Percentiles rank a stretch among this genome's conserved stretches.
Conservation (phyloP, 2,113 vertebrate genomes). For the Ovibos moschatus region DNA sequence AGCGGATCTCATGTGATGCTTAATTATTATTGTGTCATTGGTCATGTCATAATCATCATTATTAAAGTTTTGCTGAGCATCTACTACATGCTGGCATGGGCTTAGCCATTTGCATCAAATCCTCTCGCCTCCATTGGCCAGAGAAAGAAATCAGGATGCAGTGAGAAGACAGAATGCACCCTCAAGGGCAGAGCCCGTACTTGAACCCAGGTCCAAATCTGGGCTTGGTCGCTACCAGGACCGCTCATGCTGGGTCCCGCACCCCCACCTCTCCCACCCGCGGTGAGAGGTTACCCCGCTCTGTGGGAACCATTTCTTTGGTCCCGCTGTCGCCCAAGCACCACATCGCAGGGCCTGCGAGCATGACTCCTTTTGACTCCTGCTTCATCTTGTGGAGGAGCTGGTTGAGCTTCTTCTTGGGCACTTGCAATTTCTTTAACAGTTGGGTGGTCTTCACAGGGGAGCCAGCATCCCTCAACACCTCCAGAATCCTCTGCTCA, state of each 20-base stretch:
- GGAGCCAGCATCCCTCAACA: background rate
- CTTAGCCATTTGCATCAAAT: background rate
- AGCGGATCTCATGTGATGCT: fast-evolving
- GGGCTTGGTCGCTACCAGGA: fast-evolving
- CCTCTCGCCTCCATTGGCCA: background rate
- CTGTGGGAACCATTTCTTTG: fast-evolving
- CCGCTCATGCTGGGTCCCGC: fast-evolving
- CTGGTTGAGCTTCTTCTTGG: background rate
- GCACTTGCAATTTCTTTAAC: background rate
- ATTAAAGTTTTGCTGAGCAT: fast-evolving
- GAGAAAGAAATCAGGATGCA: background rate
- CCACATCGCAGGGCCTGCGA: fast-evolving
- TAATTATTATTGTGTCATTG: fast-evolving
- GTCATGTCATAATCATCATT: fast-evolving
- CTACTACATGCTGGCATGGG: background rate
- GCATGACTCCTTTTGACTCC: background rate
- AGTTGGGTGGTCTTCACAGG: background rate
- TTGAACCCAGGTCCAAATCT: background rate
- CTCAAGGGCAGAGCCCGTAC: background rate
- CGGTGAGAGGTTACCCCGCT: background rate
- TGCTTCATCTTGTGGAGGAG: background rate
- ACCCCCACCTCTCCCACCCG: fast-evolving
- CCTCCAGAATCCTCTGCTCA: conserved; percentile 26
- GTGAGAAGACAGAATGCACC: fast-evolving
- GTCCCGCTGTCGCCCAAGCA: fast-evolving